phyloP scores from a whole-genome alignment of 2,888 invertebrate species.

The Thyatira batis region DNA sequence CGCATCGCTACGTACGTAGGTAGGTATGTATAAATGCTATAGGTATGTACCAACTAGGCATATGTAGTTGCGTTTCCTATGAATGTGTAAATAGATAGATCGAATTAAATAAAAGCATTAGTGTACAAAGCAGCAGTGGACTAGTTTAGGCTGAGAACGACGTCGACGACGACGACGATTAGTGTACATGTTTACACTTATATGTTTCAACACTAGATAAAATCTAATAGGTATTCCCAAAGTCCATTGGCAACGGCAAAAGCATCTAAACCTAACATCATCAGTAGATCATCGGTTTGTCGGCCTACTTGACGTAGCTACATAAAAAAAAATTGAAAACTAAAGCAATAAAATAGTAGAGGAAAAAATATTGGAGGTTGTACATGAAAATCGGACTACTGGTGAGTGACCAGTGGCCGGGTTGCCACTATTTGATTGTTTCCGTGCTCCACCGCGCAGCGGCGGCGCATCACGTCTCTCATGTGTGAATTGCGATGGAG shows the following conservation, averaged over 20 bases:
- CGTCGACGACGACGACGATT: too few relatives aligned
- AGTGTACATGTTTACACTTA: too few relatives aligned
- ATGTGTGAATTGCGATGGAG: slow-evolving; percentile 16
- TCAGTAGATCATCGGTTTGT: too few relatives aligned
- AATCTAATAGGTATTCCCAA: too few relatives aligned
- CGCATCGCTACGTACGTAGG: slow-evolving; percentile 6
- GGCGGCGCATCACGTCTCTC: slow-evolving; percentile 28
- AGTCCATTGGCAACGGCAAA: too few relatives aligned
- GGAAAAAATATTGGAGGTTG: slow-evolving; percentile 24
- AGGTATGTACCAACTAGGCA: too few relatives aligned
- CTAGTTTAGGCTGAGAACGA: too few relatives aligned
- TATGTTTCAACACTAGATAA: too few relatives aligned
- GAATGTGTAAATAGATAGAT: neutral
- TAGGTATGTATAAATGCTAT: neutral
- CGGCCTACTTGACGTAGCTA: too few relatives aligned
- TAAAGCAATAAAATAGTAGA: slow-evolving; percentile 2
- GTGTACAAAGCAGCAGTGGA: too few relatives aligned
- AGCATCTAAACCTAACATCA: too few relatives aligned
- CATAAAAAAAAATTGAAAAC: neutral
- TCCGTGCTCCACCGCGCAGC: slow-evolving; percentile 36
- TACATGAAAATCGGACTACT: slow-evolving; percentile 9
- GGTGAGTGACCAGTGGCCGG: slow-evolving; percentile 15
- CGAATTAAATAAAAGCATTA: too few relatives aligned
- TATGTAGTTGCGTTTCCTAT: neutral
- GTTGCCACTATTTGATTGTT: slow-evolving; percentile 43